Evolutionary conservation across 2,797 vertebrate genomes (phyloP).

Genomic region (Alauda arvensis): DNA sequence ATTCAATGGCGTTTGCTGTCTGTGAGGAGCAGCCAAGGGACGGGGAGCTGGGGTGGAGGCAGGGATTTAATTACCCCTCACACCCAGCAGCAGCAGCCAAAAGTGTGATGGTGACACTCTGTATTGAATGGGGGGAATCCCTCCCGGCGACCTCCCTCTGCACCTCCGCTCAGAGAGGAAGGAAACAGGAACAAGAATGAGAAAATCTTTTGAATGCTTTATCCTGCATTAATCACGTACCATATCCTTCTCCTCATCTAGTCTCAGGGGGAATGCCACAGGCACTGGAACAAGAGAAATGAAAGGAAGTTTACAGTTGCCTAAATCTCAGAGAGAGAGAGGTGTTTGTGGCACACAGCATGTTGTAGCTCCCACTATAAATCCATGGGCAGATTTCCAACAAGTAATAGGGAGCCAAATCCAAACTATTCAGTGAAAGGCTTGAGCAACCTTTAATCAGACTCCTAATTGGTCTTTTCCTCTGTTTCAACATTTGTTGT

Average conservation of each 20-base stretch:
- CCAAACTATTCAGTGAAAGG: conserved; percentile 27
- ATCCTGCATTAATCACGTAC: conserved; percentile 12
- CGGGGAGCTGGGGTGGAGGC: neutral
- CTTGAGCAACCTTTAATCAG: conserved; percentile 50
- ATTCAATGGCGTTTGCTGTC: neutral
- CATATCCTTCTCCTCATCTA: neutral
- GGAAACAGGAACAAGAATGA: conserved; percentile 3
- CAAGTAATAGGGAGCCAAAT: conserved; percentile 22
- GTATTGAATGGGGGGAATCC: neutral
- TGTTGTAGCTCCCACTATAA: conserved; percentile 19
- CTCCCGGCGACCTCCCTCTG: neutral
- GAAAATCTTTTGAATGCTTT: conserved; percentile 5
- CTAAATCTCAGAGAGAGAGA: neutral
- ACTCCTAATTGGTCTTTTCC: conserved; percentile 35
- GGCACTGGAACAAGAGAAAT: conserved; percentile 13
- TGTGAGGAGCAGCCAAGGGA: neutral
- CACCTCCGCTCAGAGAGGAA: neutral
- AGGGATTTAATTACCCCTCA: conserved; percentile 9
- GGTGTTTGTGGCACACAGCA: conserved; percentile 43
- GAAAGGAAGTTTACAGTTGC: conserved; percentile 40
- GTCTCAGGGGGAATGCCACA: conserved; percentile 7
- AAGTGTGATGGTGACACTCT: neutral
- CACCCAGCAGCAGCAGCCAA: neutral
- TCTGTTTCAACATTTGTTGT: conserved; percentile 41
- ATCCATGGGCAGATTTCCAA: conserved; percentile 34